Evolutionary conservation across 1,140 invertebrate genomes (phyloP).

Genomic region (Dendrolimus punctatus): DNA sequence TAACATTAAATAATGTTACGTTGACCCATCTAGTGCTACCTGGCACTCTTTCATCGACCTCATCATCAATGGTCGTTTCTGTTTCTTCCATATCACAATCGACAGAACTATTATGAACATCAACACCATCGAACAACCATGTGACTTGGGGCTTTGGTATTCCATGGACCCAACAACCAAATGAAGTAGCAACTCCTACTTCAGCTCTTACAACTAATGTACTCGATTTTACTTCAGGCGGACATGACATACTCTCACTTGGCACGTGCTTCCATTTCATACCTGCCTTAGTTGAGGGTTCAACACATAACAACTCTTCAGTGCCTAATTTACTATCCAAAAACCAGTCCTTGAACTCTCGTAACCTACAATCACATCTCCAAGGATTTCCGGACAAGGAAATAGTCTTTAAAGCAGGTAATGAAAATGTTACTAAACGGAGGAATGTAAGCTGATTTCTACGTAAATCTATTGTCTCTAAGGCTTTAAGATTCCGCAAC

Average conservation of each 20-base stretch:
- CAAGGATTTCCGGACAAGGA: constrained; percentile 90
- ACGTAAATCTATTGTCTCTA: constrained; percentile 64
- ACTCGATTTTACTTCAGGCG: constrained; percentile 58
- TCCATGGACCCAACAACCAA: constrained; percentile 85
- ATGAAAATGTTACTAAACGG: constrained; percentile 58
- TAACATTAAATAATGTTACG: constrained; percentile 62
- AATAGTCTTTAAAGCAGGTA: constrained; percentile 79
- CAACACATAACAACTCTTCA: constrained; percentile 56
- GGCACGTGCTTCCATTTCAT: constrained; percentile 56
- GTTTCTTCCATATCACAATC: constrained; percentile 64
- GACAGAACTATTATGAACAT: constrained; percentile 55
- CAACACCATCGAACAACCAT: constrained; percentile 85
- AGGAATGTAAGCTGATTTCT: constrained; percentile 66
- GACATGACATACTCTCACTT: constrained; percentile 58
- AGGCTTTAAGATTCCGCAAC: constrained; percentile 57
- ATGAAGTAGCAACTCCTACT: constrained; percentile 70
- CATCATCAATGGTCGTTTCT: constrained; percentile 49
- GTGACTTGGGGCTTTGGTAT: constrained; percentile 87
- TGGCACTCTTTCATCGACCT: constrained; percentile 49
- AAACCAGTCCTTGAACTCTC: constrained; percentile 87
- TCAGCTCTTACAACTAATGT: constrained; percentile 61
- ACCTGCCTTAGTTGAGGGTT: constrained; percentile 52
- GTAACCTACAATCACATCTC: constrained; percentile 89
- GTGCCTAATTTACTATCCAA: constrained; percentile 73
- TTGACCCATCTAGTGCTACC: constrained; percentile 66